Evolutionary conservation across 2,113 vertebrate species (phyloP), one percentile per base, ranked within the genome.

Genomic region (Corythoichthys haematopterus): DNA sequence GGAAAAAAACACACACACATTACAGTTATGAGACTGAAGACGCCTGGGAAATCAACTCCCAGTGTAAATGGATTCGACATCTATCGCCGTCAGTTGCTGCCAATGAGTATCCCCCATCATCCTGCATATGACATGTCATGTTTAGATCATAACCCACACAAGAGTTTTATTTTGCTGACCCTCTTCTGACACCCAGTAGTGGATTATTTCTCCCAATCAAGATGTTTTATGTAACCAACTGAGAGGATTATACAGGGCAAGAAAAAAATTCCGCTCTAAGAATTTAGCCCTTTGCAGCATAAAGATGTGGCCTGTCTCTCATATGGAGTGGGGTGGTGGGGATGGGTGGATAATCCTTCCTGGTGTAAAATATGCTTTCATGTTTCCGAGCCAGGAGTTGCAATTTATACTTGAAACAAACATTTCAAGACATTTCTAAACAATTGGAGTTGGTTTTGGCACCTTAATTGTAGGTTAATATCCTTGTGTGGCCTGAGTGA

Each of bases 131-230:
- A 55, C 66, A 68, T 43, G 64, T 72, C 64, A 70, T 38, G 64
- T 72, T 80, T 69, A 71, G 61, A 72, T 80, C 69, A 36, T 59
- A 76, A 20, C 76, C 68, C 75, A 77, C 69, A 80, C 75, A 74
- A 71, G n/a, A 69, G 75, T 71, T 80, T 74, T 83, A 70, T 76
- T 69, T 76, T 61, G 69, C 80, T 85, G 85, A 84, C 82, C 80
- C 57, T 71, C 67, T 82, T 84, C 73, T 82, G 69, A 77, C 65
- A 79, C 71, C 64, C 80, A 80, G 82, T 78, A 57, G 80, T 85
- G 86, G 88, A 87, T 87, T 88, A 88, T 85, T 88, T 86, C 71
- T 84, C 84, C 80, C 83, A 82, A 84, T 88, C 84, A 86, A 85
- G 83, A 88, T 78, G 77, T 79, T 81, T 88, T 87, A 88, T 85